These are phyloP conservation scores for Nothura maculosa DNA, from an alignment of 2,797 vertebrate genomes.

Conservation along the genomic window DNA sequence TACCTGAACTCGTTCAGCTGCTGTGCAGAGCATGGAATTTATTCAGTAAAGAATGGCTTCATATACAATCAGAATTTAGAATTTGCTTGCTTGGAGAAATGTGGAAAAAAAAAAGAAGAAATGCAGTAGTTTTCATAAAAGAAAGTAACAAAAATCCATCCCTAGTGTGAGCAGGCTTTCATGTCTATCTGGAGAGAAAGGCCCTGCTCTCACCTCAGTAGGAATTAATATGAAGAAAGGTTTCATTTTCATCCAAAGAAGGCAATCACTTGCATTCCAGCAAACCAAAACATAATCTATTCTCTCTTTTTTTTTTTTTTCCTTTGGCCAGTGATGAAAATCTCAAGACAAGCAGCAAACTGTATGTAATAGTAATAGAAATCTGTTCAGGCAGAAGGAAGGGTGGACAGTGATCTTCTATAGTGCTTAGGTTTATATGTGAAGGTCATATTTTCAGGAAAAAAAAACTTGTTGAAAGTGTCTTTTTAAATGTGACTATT, in stretches of 20 bases:
- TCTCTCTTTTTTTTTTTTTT: not conserved
- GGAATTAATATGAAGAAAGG: constrained; percentile 28
- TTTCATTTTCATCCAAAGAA: constrained; percentile 44
- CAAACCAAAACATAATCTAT: constrained; percentile 24
- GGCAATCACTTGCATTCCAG: constrained; percentile 55
- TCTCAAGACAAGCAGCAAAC: not conserved
- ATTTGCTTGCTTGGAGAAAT: constrained; percentile 54
- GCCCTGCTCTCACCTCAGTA: not conserved
- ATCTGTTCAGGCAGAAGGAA: not conserved
- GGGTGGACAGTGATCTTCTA: not conserved
- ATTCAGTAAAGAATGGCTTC: not conserved
- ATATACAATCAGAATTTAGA: not conserved
- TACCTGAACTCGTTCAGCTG: not conserved
- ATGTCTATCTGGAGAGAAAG: not conserved
- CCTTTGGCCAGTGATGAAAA: not conserved
- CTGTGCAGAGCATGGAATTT: not conserved
- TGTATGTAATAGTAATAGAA: constrained; percentile 3
- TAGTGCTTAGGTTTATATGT: constrained; percentile 8
- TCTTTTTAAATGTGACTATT: not conserved
- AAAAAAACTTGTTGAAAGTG: not conserved
- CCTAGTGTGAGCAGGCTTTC: not conserved
- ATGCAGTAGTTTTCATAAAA: not conserved
- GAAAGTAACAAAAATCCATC: not conserved
- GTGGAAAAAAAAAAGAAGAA: constrained; percentile 39
- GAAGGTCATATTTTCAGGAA: not conserved